phyloP scores from a whole-genome alignment of 1,140 invertebrate species.

The Trachelipus rathkii region DNA sequence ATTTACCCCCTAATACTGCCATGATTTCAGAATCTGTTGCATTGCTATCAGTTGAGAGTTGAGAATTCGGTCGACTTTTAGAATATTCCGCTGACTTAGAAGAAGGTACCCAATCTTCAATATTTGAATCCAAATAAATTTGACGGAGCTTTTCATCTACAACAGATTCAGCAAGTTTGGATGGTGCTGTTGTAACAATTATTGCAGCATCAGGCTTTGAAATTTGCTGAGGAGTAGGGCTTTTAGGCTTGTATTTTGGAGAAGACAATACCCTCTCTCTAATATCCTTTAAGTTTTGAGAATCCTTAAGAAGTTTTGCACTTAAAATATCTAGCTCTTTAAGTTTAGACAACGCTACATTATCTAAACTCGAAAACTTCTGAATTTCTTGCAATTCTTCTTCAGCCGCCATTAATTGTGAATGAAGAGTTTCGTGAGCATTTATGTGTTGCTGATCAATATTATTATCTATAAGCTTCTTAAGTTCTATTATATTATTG shows the following conservation, averaged over 20 bases:
- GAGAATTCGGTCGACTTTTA: constrained; percentile 56
- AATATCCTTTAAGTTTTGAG: constrained; percentile 68
- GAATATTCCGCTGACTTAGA: constrained; percentile 47
- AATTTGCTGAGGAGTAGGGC: constrained; percentile 22
- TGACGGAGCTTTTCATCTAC: constrained; percentile 66
- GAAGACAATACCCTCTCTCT: constrained; percentile 61
- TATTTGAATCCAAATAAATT: constrained; percentile 61
- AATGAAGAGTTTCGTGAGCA: background rate
- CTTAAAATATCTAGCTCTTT: constrained; percentile 70
- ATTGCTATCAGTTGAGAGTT: constrained; percentile 53
- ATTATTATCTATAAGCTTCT: constrained; percentile 53
- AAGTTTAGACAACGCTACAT: constrained; percentile 69
- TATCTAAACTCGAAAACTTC: constrained; percentile 67
- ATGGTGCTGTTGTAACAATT: background rate
- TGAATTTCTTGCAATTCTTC: constrained; percentile 70
- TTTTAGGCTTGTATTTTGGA: constrained; percentile 36
- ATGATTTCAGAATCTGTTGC: constrained; percentile 57
- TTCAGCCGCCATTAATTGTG: constrained; percentile 55
- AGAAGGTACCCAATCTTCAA: constrained; percentile 63
- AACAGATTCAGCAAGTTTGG: constrained; percentile 52
- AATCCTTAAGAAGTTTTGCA: constrained; percentile 70
- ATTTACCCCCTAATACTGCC: constrained; percentile 52
- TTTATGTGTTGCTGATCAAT: constrained; percentile 53
- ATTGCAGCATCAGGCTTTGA: background rate
- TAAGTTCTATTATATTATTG: constrained; percentile 30